A percentile compares a stretch with the other conserved stretches of the same genome.
phyloP scores from a whole-genome alignment of 2,888 invertebrate genomes.

The Synergus itoensis region DNA sequence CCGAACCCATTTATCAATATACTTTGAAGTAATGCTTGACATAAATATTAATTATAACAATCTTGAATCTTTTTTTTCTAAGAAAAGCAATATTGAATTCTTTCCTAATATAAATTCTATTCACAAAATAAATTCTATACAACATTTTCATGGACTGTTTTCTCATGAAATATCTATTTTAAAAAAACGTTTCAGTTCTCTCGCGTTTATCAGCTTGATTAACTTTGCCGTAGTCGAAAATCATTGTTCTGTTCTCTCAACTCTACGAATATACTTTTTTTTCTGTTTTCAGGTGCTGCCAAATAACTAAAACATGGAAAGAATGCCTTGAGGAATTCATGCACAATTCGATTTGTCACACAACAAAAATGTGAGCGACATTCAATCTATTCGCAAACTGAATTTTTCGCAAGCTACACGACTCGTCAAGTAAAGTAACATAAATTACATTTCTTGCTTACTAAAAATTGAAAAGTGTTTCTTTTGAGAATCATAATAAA shows the following conservation, averaged over 20 bases:
- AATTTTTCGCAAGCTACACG: background rate
- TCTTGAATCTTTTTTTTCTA: too few relatives aligned
- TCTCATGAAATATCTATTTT: background rate
- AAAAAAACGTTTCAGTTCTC: background rate
- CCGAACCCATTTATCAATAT: too few relatives aligned
- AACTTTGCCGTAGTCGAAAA: background rate
- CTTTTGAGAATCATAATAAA: too few relatives aligned
- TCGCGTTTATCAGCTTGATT: background rate
- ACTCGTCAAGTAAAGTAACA: background rate
- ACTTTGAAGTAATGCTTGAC: too few relatives aligned
- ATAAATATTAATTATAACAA: too few relatives aligned
- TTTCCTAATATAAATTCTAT: too few relatives aligned
- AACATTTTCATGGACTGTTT: background rate
- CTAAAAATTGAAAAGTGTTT: background rate
- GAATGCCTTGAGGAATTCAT: slow-evolving; percentile 25
- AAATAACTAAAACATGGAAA: background rate
- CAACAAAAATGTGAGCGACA: slow-evolving; percentile 30
- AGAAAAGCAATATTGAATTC: too few relatives aligned
- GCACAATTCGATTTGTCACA: background rate
- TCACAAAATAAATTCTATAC: background rate
- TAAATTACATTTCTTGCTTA: background rate
- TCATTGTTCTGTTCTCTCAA: background rate
- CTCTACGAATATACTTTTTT: background rate
- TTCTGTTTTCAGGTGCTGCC: background rate
- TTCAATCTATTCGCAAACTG: slow-evolving; percentile 16